Base-by-base conservation (phyloP, 2,113 vertebrate species). In the Calonectris borealis region DNA sequence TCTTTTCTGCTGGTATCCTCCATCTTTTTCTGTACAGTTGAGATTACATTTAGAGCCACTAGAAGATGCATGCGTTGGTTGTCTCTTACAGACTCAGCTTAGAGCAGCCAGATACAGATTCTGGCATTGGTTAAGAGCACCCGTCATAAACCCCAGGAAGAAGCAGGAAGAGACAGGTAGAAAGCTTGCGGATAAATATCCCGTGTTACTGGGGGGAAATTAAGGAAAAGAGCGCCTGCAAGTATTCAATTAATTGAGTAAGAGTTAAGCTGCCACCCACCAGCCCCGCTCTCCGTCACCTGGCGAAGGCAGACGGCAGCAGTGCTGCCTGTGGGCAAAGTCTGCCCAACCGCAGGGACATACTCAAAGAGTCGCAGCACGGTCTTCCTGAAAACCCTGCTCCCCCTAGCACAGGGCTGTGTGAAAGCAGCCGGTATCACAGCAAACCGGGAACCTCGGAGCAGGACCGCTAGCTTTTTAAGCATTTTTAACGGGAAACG, bases 221-320 rank as follows among this genome's bases (percentile, higher is more conserved):
- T 15, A 78, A 78, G 70, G 65, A 71, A 87, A 80, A 83, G 21
- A 81, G 19, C 62, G 69, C 52, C 76, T 77, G 68, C 54, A 80
- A 83, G 40, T 72, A 61, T 83, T 90, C 80, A 68, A 24, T 72
- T 86, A 84, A 77, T 20, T 32, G 36, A 57, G 6, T 49, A 52
- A 76, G 46, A 77, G n/a, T 34, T 62, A 40, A 81, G 72, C 49
- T 94, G 76, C 76, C 83, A 69, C 40, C 26, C 31, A 55, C 27
- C 62, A 88, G 62, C 52, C 54, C 54, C 4, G 10, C 32, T 70
- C 62, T 46, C 58, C 65, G 68, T 80, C 92, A 66, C 70, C 86
- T 64, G 83, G 78, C 88, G 92, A 79, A 90, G 84, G 82, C 85
- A 90, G 93, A 78, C 57, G 55, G 86, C 52, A 93, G 44, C 70